Evolutionary conservation across 1,140 invertebrate species (phyloP), one percentile per base, ranked within the genome.

Genomic region (Lucilia sericata): DNA sequence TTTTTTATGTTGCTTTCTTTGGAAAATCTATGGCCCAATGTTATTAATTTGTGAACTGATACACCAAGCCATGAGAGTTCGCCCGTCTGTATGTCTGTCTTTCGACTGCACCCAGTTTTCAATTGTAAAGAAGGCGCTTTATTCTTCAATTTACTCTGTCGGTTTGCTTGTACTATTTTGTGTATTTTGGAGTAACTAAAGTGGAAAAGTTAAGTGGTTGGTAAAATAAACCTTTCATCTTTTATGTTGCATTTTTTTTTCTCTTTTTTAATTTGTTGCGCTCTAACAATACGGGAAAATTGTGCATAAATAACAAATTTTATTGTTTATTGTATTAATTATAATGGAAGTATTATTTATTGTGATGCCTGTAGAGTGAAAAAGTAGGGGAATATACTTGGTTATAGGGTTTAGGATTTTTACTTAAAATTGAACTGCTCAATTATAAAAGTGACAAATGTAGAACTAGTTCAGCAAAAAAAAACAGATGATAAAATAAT

Each of bases 131-230:
- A 14, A 60, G 55, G 55, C 55, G 55, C 14, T 60, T 60, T 60
- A n/a, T 60, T 60, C 55, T n/a, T 60, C 14, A 60, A n/a, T 60
- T 60, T 60, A 7, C 55, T 60, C 7, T 60, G 55, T 60, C 13
- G 51, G 51, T 60, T 60, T 60, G 17, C 7, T 60, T 17, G 51
- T 55, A 55, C 17, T 3, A 12, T 60, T 60, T 60, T 60, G 55
- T 60, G 55, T 60, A n/a, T 60, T 60, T n/a, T 60, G 5, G 42
- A 42, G 5, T 42, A 42, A 42, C n/a, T 60, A 60, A 60, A 60
- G 55, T 60, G 55, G 55, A 60, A 60, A 60, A 60, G 55, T 60
- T 60, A 60, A 60, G 55, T 60, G 55, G 55, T 60, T 60, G n/a
- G 55, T 2, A 60, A 60, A 60, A 60, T n/a, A n/a, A 60, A 60